Conservation (phyloP, 2,113 vertebrate genomes). For the Pteronura brasiliensis region DNA sequence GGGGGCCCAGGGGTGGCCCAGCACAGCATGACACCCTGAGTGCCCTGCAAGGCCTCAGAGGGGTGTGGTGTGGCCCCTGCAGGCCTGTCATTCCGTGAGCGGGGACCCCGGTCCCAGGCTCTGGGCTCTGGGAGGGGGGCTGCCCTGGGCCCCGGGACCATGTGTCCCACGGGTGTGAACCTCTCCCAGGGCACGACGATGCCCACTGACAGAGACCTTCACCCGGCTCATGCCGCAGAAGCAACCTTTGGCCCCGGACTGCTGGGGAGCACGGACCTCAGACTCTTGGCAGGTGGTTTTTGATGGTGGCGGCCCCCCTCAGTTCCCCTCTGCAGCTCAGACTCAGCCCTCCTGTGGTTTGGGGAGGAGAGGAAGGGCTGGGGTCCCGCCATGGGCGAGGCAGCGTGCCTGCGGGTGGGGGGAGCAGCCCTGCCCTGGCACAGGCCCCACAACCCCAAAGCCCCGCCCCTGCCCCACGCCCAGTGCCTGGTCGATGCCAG, state of each 20-base stretch:
- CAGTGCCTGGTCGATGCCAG: background rate
- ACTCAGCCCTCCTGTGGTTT: background rate
- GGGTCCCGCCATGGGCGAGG: background rate
- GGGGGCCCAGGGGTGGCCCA: background rate
- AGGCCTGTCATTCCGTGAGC: background rate
- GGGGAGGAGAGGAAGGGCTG: background rate
- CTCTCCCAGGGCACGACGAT: background rate
- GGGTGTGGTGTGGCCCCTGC: rapidly evolving
- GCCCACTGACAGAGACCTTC: rapidly evolving
- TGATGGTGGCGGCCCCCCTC: background rate
- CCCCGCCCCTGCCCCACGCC: background rate
- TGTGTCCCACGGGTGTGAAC: background rate
- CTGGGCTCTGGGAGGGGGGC: background rate
- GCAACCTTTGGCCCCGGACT: rapidly evolving
- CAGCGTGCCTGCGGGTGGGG: background rate
- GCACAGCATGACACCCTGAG: rapidly evolving
- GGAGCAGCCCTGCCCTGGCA: background rate
- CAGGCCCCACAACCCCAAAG: no score
- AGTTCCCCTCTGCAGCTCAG: background rate
- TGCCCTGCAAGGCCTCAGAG: background rate
- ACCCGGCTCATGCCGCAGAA: rapidly evolving
- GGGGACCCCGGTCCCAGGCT: background rate
- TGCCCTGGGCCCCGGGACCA: background rate
- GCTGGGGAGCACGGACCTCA: background rate
- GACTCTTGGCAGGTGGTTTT: rapidly evolving